Percentiles rank a stretch among this genome's conserved stretches.
phyloP scores from a whole-genome alignment of 2,888 invertebrate genomes.

The Melanotus villosus region DNA sequence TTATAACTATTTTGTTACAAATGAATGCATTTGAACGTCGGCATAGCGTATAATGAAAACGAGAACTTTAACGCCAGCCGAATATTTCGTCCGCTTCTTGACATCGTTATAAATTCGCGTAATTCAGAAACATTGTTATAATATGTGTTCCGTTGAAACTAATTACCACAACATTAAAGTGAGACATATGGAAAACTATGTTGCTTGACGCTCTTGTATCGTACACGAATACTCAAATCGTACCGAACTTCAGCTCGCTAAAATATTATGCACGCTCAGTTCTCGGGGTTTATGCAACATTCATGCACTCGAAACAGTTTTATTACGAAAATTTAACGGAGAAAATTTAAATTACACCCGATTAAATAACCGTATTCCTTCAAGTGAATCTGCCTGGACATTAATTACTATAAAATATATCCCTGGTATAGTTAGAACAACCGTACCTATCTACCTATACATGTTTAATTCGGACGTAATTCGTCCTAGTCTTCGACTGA shows the following conservation, averaged over 20 bases:
- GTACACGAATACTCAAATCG: slow-evolving; percentile 20
- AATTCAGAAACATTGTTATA: slow-evolving; percentile 42
- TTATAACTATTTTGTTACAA: slow-evolving; percentile 41
- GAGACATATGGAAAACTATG: slow-evolving; percentile 41
- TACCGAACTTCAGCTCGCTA: slow-evolving; percentile 34
- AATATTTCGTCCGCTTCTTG: slow-evolving; percentile 27
- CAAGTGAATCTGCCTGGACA: slow-evolving; percentile 12
- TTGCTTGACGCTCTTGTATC: slow-evolving; percentile 23
- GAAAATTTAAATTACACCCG: slow-evolving; percentile 40
- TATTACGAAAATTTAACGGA: slow-evolving; percentile 38
- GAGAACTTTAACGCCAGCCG: slow-evolving; percentile 11
- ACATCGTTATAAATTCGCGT: slow-evolving; percentile 32
- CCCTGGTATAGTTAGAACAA: slow-evolving; percentile 2
- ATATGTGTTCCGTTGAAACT: slow-evolving; percentile 40
- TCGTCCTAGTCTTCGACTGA: not conserved
- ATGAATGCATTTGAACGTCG: slow-evolving; percentile 25
- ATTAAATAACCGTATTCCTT: slow-evolving; percentile 26
- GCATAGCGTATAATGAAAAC: slow-evolving; percentile 26
- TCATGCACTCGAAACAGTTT: slow-evolving; percentile 39
- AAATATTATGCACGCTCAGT: slow-evolving; percentile 42
- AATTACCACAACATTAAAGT: slow-evolving; percentile 40
- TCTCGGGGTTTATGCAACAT: slow-evolving; percentile 39
- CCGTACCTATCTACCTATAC: no score
- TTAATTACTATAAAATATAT: slow-evolving; percentile 19
- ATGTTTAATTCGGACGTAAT: slow-evolving; percentile 16